phyloP scores from a whole-genome alignment of 2,113 vertebrate species.

The Bufo gargarizans region DNA sequence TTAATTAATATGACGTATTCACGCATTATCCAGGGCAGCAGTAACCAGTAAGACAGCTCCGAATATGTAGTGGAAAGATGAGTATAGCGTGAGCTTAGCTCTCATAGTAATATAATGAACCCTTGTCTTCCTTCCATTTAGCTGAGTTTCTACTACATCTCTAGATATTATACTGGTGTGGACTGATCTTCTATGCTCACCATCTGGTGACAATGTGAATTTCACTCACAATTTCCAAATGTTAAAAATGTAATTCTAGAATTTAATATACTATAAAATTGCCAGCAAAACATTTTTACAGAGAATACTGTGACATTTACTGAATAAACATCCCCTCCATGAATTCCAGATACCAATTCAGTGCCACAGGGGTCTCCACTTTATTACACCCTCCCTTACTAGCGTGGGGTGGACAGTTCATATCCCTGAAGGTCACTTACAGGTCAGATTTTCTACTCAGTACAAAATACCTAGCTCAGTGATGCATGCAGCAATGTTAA shows the following conservation, averaged over 20 bases:
- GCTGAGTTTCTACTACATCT: neutral
- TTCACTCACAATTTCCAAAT: neutral
- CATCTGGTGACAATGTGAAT: neutral
- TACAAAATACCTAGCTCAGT: neutral
- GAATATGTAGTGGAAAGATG: no score
- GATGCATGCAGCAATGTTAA: neutral
- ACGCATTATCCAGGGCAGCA: no score
- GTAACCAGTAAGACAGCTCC: no score
- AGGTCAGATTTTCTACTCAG: constrained; percentile 5
- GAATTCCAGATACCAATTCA: neutral
- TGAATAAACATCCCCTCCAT: neutral
- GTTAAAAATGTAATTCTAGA: neutral
- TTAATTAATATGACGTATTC: no score
- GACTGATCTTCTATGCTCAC: neutral
- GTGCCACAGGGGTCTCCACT: neutral
- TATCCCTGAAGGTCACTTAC: neutral
- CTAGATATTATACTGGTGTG: neutral
- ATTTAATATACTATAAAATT: neutral
- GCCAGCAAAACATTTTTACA: neutral
- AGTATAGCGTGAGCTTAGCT: no score
- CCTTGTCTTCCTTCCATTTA: neutral
- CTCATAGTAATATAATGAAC: neutral
- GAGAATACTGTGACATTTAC: neutral
- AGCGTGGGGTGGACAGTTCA: constrained; percentile 13
- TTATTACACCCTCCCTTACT: neutral